Conservation (phyloP, 35 echinoderm and acorn worm genomes). For the Lytechinus pictus region DNA sequence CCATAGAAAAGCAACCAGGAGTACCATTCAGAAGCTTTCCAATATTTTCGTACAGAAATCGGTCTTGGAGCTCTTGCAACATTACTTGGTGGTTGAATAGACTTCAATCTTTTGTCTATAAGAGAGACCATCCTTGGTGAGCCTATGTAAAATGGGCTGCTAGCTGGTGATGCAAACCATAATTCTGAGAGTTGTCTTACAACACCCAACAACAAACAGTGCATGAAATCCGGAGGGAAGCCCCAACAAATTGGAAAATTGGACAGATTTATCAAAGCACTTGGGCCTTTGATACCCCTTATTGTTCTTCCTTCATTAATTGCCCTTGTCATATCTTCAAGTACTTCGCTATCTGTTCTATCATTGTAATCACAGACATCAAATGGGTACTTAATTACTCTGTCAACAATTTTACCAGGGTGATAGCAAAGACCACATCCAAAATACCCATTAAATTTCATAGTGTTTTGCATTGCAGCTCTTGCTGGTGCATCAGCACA, state of each 20-base stretch:
- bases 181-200: not conserved
- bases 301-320: conserved; percentile 16
- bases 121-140: too few relatives aligned
- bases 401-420: conserved; percentile 49
- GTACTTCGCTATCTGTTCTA: conserved; percentile 60
- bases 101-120: too few relatives aligned
- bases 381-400: conserved; percentile 67
- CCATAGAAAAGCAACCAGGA: conserved; percentile 64
- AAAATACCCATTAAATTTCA: conserved; percentile 72
- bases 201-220: conserved; percentile 56
- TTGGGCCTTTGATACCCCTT: conserved; percentile 65
- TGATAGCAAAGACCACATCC: conserved; percentile 72
- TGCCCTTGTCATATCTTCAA: conserved; percentile 53
- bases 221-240: not conserved
- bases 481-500: conserved; percentile 72
- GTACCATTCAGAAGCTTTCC: conserved; percentile 81
- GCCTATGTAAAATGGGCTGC: too few relatives aligned
- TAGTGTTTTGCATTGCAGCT: conserved; percentile 59
- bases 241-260: not conserved
- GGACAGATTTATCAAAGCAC: conserved; percentile 50
- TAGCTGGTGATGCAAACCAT: too few relatives aligned
- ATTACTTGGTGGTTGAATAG: too few relatives aligned
- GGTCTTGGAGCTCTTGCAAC: too few relatives aligned
- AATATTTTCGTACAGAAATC: conserved; percentile 44
- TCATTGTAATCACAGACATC: conserved; percentile 66